Evolutionary conservation across 2,113 vertebrate species (phyloP).

Genomic region (Zingel zingel): DNA sequence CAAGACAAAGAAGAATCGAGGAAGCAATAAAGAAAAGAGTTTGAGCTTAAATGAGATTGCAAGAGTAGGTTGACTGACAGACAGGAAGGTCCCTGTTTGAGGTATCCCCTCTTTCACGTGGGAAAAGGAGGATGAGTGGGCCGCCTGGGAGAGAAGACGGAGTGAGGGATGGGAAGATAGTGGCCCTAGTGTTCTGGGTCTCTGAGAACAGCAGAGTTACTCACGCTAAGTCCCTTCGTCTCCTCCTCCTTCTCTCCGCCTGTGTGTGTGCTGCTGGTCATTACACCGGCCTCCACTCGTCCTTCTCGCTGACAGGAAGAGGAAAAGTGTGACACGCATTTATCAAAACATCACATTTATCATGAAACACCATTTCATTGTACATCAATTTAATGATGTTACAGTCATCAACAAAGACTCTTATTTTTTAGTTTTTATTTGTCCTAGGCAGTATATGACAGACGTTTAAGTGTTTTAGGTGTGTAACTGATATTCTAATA

Average conservation of each 20-base stretch:
- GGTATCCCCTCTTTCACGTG: slow-evolving; percentile 65
- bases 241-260: slow-evolving; percentile 81
- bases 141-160: slow-evolving; percentile 58
- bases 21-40: neutral
- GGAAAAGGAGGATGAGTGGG: slow-evolving; percentile 66
- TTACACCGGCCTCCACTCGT: slow-evolving; percentile 91
- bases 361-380: neutral
- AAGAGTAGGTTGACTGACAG: slow-evolving; percentile 42
- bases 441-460: too few relatives aligned
- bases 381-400: neutral
- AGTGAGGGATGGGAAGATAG: slow-evolving; percentile 67
- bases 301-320: slow-evolving; percentile 89
- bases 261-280: slow-evolving; percentile 87
- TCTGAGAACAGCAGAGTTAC: slow-evolving; percentile 70
- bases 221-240: slow-evolving; percentile 82
- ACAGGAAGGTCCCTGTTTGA: slow-evolving; percentile 43
- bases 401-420: neutral
- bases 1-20: neutral
- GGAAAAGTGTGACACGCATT: slow-evolving; percentile 13
- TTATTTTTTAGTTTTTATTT: neutral
- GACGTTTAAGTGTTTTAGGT: neutral
- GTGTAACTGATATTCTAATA: neutral
- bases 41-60: neutral
- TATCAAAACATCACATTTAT: slow-evolving; percentile 4
- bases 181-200: slow-evolving; percentile 57